Conservation (phyloP, 2,113 vertebrate genomes). For the Stigmatopora nigra region DNA sequence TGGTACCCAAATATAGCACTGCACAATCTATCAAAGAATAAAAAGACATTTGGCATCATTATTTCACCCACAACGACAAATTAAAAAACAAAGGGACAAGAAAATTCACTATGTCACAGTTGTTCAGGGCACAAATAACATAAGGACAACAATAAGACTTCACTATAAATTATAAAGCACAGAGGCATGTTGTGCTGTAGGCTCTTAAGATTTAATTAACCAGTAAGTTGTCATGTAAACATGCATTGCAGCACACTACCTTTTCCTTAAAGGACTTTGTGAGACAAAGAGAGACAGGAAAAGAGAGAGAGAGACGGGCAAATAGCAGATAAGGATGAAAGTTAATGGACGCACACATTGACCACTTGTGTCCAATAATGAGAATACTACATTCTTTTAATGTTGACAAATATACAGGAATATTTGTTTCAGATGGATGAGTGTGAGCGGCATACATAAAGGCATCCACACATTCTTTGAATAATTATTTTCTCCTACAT, state of each 20-base stretch:
- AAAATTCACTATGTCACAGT: conserved; percentile 31
- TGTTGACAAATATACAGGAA: conserved; percentile 30
- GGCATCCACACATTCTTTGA: conserved; percentile 8
- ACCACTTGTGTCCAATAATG: conserved; percentile 31
- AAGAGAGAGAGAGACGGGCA: conserved; percentile 37
- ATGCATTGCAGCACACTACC: conserved; percentile 64
- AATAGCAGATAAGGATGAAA: conserved; percentile 42
- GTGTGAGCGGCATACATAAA: conserved; percentile 26
- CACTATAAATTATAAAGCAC: conserved; percentile 39
- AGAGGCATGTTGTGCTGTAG: conserved; percentile 53
- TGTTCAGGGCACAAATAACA: conserved; percentile 38
- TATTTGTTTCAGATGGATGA: conserved; percentile 23
- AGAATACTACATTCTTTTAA: conserved; percentile 37
- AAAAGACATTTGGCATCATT: conserved; percentile 32
- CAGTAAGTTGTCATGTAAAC: conserved; percentile 59
- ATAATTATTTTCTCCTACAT: not conserved
- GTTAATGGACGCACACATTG: conserved; percentile 36
- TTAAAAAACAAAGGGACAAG: conserved; percentile 29
- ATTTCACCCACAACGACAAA: conserved; percentile 21
- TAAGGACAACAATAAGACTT: conserved; percentile 41
- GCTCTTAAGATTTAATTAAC: conserved; percentile 48
- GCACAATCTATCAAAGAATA: conserved; percentile 34
- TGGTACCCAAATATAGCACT: conserved; percentile 32
- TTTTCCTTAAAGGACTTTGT: conserved; percentile 63
- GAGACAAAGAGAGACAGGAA: conserved; percentile 42